Base-by-base conservation (phyloP, 2,888 invertebrate species). In the Mystacides longicornis region DNA sequence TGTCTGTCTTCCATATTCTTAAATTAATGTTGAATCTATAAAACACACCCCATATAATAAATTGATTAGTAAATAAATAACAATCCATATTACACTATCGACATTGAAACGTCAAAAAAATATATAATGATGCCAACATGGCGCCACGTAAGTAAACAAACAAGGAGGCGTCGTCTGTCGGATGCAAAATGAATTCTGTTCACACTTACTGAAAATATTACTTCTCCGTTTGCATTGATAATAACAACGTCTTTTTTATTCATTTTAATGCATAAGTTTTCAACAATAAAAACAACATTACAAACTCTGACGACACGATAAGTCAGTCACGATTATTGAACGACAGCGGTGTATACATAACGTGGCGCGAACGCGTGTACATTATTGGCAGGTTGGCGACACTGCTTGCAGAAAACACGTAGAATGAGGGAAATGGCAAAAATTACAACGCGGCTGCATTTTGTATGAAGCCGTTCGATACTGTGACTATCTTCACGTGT, bases 71-170 rank as follows among this genome's bases (percentile, higher is more conserved):
- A n/a, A n/a, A n/a, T n/a, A n/a, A n/a, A n/a, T n/a, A n/a, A n/a
- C n/a, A n/a, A n/a, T n/a, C n/a, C n/a, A n/a, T n/a, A n/a, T n/a
- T n/a, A n/a, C n/a, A n/a, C n/a, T n/a, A n/a, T n/a, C 27, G 27
- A 7, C 27, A 27, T 7, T 7, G 11, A 46, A 33, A 55, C 51
- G 43, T 43, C 37, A 37, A 23, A 57, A 57, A 31, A 33, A 52
- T 54, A n/a, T 54, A 57, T 53, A 51, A 16, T 47, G 27, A 54
- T 57, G 57, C 54, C 57, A 57, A 57, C 57, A 57, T 57, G 57
- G 57, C 57, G 57, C 57, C 57, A 57, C 57, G 57, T 57, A 54
- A 57, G 54, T 54, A 57, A 57, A 57, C 57, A 57, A 33, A 5
- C 7, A 31, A 43, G 45, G 45, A 52, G 52, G 56, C 52, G 56